Evolutionary conservation across 2,113 vertebrate genomes (phyloP), one percentile per base, ranked within the genome.

Genomic region (Dendropsophus ebraccatus): DNA sequence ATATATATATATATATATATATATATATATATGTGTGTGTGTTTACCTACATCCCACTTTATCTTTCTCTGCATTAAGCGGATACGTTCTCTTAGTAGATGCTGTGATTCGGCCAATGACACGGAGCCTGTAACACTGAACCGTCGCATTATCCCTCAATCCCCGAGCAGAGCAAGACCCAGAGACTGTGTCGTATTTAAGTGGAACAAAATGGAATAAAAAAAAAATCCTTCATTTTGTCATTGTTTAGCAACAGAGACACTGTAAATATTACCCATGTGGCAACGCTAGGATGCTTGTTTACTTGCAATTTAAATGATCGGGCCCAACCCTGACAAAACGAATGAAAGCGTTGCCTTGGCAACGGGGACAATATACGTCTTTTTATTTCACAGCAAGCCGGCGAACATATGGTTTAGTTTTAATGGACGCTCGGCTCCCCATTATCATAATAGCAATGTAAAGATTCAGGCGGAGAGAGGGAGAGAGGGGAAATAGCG

Each of bases 301-400:
- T 86, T 86, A 86, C 84, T 81, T 70, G 84, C 77, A 86, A 86
- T 81, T 86, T 86, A 86, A 86, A 86, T 86, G 84, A 86, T 86
- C 77, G 84, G 84, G 84, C 84, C 84, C 76, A 86, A 86, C 84
- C 84, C 84, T 86, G 84, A 81, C 84, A 86, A 86, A 86, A 86
- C 77, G 84, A 86, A 81, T 74, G 84, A 86, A 86, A 73, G 76
- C 73, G 84, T 86, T 86, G 76, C 52, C 77, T 28, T 60, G 52
- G 84, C 84, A 86, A 86, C 84, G 76, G 77, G 77, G 77, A 86
- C 76, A 86, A 86, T 86, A 86, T 86, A 86, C 67, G 84, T 86
- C 84, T 81, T 86, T 86, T 86, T 86, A 86, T 86, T 86, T 86
- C 84, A 81, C 84, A 86, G 84, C 84, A 86, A 86, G 84, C 77